Percentiles rank a stretch among this genome's conserved stretches.
These are phyloP conservation scores for Symphodus melops DNA, from an alignment of 2,113 vertebrate species.

Conservation along the genomic window DNA sequence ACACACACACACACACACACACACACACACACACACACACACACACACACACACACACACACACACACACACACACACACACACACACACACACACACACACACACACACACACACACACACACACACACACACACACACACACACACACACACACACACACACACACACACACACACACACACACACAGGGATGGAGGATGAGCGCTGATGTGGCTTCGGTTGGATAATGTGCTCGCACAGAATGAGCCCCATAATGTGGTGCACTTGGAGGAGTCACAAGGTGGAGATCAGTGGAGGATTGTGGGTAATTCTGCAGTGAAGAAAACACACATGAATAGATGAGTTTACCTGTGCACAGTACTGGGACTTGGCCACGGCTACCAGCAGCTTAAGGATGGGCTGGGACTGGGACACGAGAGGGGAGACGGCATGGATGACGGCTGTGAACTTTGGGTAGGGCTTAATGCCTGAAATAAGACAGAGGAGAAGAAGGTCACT, in stretches of 20 bases:
- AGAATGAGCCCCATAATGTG: constrained; percentile 2
- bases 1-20: constrained; percentile 39
- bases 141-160: constrained; percentile 7
- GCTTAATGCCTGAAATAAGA: constrained; percentile 89
- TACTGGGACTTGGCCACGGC: constrained; percentile 98
- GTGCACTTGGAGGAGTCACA: background rate
- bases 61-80: background rate
- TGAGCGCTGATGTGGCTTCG: constrained; percentile 13
- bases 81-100: constrained; percentile 10
- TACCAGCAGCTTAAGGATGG: constrained; percentile 96
- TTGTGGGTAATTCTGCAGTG: background rate
- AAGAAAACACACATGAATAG: background rate
- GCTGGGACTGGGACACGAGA: constrained; percentile 97
- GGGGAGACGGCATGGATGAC: constrained; percentile 98
- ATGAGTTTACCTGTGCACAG: constrained; percentile 91
- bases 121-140: constrained; percentile 38
- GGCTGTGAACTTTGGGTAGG: constrained; percentile 94
- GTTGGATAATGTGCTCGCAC: constrained; percentile 29
- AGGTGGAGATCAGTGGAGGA: constrained; percentile 11
- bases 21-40: constrained; percentile 3
- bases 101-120: background rate
- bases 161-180: background rate
- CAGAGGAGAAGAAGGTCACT: constrained; percentile 24
- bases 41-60: background rate
- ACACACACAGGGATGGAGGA: constrained; percentile 7